Base-by-base conservation (phyloP, 2,888 invertebrate species). In the Phortica okadai region DNA sequence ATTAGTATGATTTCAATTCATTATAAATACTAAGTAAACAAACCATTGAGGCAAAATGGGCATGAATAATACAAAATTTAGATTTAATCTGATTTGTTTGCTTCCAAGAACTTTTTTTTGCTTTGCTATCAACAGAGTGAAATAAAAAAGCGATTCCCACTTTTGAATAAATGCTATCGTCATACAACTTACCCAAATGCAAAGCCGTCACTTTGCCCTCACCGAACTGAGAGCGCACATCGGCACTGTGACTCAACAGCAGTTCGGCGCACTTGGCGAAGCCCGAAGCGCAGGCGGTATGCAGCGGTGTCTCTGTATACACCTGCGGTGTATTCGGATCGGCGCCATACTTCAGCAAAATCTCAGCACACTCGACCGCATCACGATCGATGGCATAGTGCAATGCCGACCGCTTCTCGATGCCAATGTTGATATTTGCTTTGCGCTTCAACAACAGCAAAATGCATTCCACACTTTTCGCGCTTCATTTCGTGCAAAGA, bases 321-420 rank as follows among this genome's bases (percentile, higher is more conserved):
- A 96, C 89, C 93, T 97, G 96, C 42, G 95, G 95, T 76, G 96
- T 96, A 88, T 97, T 96, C 41, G 97, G 95, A 87, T 94, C 94
- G 3, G 97, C 97, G 70, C 96, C 96, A 80, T 95, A 94, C 82
- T 94, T 93, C 74, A 97, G 90, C 80, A 98, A 92, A 81, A 93
- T 93, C 86, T 93, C 93, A 2, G 96, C 96, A 84, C 96, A 96
- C 80, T 95, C 95, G 75, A 93, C 92, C 11, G 95, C 94, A 86
- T 95, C 94, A 86, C 95, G 96, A 82, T 96, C 93, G 74, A 97
- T 96, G 0, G 97, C 97, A 89, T 95, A 96, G 90, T 97, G 96
- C 79, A 98, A 91, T 0, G 97, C 95, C 59, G 96, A 96, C 80
- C 94, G 94, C 75, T 94, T 94, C 74, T 92, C 93, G 72, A 94